Evolutionary conservation across 2,113 vertebrate genomes (phyloP), one percentile per base, ranked within the genome.

Genomic region (Sapajus apella): DNA sequence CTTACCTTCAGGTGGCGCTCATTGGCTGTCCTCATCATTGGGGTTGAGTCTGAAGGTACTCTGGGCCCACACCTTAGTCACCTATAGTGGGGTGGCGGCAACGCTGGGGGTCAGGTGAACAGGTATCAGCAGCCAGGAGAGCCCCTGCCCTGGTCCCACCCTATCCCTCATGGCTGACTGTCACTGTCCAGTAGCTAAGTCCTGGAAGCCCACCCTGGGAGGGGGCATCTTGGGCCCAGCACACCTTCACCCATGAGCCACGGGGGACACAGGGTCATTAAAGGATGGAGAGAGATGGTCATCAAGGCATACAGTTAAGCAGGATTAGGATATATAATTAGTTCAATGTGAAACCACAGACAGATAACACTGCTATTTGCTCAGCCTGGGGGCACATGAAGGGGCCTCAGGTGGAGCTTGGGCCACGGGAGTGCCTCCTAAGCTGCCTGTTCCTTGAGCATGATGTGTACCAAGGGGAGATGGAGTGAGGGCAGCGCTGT

Each of bases 11-110:
- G n/a, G n/a, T n/a, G n/a, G n/a, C n/a, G n/a, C n/a, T n/a, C n/a
- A n/a, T n/a, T n/a, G n/a, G n/a, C n/a, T n/a, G n/a, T n/a, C n/a
- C n/a, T n/a, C n/a, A n/a, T n/a, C n/a, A n/a, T n/a, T n/a, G n/a
- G n/a, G n/a, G n/a, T n/a, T n/a, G n/a, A n/a, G n/a, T n/a, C n/a
- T n/a, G n/a, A n/a, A n/a, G n/a, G n/a, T n/a, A n/a, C n/a, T n/a
- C 93, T 98, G 98, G 84, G 99, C 98, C 99, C 99, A 99, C 87
- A 99, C 99, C 37, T 99, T 99, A 61, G 98, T 98, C 98, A 99
- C 99, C 99, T 99, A 81, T 3, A 90, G 37, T 77, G 3, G 27
- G 47, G 30, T 1, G 14, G 27, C 56, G 79, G 27, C 58, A 61
- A 47, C 30, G 23, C 35, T n/a, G 23, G 30, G 20, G 40, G 45